A percentile compares a stretch with the other conserved stretches of the same genome.
Evolutionary conservation across 2,797 vertebrate genomes (phyloP).

Genomic region (Antennarius maculatus): DNA sequence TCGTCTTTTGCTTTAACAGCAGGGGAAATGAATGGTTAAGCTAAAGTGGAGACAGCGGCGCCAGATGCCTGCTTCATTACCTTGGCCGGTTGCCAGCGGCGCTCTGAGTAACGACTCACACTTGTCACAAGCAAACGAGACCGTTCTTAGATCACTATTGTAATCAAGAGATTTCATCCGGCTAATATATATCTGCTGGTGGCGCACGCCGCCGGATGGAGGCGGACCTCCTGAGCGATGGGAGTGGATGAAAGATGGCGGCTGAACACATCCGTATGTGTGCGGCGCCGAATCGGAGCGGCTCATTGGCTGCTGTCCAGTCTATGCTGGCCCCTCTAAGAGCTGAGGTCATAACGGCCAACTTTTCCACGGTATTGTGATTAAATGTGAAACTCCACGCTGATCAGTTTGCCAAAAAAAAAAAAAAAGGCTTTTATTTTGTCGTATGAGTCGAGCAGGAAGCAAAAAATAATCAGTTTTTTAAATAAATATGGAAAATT

Average conservation of each 20-base stretch:
- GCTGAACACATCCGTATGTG: constrained; percentile 30
- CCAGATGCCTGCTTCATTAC: constrained; percentile 64
- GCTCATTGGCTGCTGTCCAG: constrained; percentile 69
- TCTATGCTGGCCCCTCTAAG: constrained; percentile 64
- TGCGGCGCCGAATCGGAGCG: constrained; percentile 56
- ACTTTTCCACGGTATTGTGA: constrained; percentile 76
- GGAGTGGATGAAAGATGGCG: constrained; percentile 43
- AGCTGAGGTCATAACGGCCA: constrained; percentile 71
- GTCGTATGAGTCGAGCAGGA: constrained; percentile 48
- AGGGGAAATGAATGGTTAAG: constrained; percentile 41
- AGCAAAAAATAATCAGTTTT: constrained; percentile 19
- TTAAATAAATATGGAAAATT: constrained; percentile 1
- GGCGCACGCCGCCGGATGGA: constrained; percentile 17
- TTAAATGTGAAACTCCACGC: constrained; percentile 75
- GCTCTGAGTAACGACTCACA: constrained; percentile 45
- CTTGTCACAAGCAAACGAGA: constrained; percentile 46
- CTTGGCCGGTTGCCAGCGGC: constrained; percentile 59
- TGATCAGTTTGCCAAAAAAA: constrained; percentile 70
- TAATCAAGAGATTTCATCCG: constrained; percentile 58
- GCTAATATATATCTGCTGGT: constrained; percentile 13
- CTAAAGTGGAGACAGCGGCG: constrained; percentile 59
- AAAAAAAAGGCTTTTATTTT: constrained; percentile 69
- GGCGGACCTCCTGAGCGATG: constrained; percentile 42
- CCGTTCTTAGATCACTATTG: constrained; percentile 57
- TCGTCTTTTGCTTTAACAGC: too few species aligned